Percentiles rank a stretch among this genome's conserved stretches.
These are phyloP conservation scores for Pomatorhinus ruficollis DNA, from an alignment of 2,113 vertebrate genomes.

Conservation along the genomic window DNA sequence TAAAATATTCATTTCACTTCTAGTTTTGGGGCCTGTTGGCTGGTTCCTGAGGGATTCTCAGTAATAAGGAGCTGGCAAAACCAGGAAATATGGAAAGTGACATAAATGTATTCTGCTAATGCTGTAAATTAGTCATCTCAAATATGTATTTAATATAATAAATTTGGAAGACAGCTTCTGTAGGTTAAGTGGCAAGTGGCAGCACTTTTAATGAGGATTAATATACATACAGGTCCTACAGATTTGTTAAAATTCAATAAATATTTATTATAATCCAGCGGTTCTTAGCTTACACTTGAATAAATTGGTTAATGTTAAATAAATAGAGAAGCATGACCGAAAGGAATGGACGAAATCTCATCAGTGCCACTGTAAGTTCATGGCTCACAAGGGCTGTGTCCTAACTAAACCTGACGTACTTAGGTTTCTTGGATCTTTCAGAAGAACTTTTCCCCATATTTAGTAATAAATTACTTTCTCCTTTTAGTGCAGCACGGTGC, in stretches of 20 bases:
- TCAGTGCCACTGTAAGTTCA: neutral
- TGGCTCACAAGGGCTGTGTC: fast-evolving
- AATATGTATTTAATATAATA: conserved; percentile 65
- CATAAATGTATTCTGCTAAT: conserved; percentile 55
- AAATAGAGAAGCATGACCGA: neutral
- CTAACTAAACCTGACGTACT: neutral
- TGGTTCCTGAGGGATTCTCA: neutral
- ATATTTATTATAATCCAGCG: conserved; percentile 56
- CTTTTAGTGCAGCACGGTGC: neutral
- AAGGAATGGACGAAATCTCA: neutral
- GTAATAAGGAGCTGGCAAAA: neutral
- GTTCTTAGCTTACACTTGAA: conserved; percentile 40
- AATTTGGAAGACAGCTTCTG: conserved; percentile 42
- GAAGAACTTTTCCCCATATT: neutral
- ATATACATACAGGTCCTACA: conserved; percentile 36
- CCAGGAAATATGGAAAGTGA: neutral
- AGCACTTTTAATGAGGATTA: conserved; percentile 61
- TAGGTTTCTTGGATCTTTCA: neutral
- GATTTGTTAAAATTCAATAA: conserved; percentile 60
- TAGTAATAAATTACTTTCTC: conserved; percentile 2
- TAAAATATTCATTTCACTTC: neutral
- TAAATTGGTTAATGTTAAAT: conserved; percentile 33
- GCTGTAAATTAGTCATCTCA: conserved; percentile 61
- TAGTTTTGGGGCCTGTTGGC: neutral
- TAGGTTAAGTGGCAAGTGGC: conserved; percentile 59